These are phyloP conservation scores for Sciurus niger DNA, from an alignment of 2,113 vertebrate species.

Conservation along the genomic window DNA sequence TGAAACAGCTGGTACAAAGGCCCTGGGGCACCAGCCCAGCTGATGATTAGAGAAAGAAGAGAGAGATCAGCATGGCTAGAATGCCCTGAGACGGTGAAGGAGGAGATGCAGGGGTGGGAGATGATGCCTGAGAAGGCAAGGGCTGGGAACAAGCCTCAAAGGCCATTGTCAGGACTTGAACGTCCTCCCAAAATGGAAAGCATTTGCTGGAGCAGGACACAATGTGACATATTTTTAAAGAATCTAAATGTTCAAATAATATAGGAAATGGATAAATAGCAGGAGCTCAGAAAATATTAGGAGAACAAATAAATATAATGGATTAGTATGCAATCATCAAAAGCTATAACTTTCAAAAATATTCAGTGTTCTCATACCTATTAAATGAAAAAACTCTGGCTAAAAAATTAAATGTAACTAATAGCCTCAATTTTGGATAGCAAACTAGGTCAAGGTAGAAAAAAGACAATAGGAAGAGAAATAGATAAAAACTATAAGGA, in stretches of 20 bases:
- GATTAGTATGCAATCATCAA: not conserved
- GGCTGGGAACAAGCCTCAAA: not conserved
- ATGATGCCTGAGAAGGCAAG: not conserved
- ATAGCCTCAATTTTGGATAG: not conserved
- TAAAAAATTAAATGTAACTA: not conserved
- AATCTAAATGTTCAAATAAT: not conserved
- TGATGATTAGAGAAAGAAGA: not conserved
- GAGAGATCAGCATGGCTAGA: not conserved
- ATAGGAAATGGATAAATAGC: not conserved
- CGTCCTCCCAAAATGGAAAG: not conserved
- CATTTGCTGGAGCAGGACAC: not conserved
- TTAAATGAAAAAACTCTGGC: not conserved
- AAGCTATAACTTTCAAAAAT: not conserved
- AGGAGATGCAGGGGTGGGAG: not conserved
- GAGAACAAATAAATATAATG: not conserved
- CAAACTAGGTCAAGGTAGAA: not conserved
- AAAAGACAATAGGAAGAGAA: not conserved
- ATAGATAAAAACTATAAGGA: not conserved
- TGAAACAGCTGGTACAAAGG: not conserved
- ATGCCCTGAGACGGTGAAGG: not conserved
- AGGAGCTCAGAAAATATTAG: not conserved
- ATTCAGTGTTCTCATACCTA: not conserved
- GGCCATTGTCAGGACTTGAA: not conserved
- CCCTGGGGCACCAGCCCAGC: not conserved
- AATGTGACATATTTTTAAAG: conserved; percentile 28